Conservation (phyloP, 2,113 vertebrate genomes). For the Rhipidura dahli region DNA sequence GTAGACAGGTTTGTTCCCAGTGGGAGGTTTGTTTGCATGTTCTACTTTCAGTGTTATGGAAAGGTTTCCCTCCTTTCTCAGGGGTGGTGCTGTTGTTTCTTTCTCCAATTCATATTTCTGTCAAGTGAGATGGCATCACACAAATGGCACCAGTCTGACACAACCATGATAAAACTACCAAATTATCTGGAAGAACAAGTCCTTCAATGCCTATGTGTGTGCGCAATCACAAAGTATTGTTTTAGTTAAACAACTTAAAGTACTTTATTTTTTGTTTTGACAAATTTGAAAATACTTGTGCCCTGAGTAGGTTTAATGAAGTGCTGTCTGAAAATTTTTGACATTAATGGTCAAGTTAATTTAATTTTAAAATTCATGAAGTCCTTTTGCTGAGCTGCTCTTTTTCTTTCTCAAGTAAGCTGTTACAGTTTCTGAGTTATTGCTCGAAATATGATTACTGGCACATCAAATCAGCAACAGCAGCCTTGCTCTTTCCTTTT, state of each 20-base stretch:
- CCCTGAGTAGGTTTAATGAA: neutral
- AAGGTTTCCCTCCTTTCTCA: neutral
- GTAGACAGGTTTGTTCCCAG: conserved; percentile 5
- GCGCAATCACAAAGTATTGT: neutral
- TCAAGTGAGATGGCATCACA: neutral
- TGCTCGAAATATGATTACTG: neutral
- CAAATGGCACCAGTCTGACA: neutral
- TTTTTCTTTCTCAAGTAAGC: neutral
- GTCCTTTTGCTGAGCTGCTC: neutral
- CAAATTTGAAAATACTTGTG: neutral
- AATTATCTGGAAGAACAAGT: neutral
- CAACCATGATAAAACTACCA: neutral
- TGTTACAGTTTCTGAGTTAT: neutral
- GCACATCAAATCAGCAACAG: neutral
- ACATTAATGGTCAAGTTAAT: neutral
- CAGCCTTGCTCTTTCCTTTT: neutral
- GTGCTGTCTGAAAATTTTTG: neutral
- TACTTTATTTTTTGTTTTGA: neutral
- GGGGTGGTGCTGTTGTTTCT: neutral
- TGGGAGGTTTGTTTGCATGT: neutral
- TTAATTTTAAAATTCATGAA: neutral
- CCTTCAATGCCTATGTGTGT: neutral
- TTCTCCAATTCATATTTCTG: neutral
- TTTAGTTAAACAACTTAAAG: neutral
- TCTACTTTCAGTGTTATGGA: neutral